Conservation (phyloP, 2,888 invertebrate genomes). For the Spodoptera picta region DNA sequence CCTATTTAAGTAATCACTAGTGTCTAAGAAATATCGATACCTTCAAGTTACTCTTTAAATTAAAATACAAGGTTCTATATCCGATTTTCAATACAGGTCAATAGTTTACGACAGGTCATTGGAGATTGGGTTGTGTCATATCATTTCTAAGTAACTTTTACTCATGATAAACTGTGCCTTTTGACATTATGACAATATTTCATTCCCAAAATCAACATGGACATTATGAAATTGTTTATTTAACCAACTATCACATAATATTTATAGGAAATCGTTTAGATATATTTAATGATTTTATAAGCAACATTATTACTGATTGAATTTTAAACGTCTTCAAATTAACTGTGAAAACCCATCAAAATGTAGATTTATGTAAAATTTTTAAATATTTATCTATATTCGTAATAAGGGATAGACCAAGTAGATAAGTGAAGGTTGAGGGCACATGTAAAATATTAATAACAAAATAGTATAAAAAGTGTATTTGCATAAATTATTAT, state of each 20-base stretch:
- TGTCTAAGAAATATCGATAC: no score
- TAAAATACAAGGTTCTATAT: no score
- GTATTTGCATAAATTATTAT: no score
- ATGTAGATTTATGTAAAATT: constrained; percentile 38
- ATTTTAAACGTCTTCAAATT: constrained; percentile 6
- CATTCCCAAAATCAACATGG: constrained; percentile 33
- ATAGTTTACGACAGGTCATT: no score
- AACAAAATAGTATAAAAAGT: no score
- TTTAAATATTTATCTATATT: constrained; percentile 41
- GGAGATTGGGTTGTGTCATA: no score
- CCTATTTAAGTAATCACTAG: no score
- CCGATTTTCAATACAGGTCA: no score
- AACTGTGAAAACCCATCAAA: constrained; percentile 43
- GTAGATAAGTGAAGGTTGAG: no score
- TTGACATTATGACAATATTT: constrained; percentile 17
- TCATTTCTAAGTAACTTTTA: no score
- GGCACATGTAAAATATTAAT: no score
- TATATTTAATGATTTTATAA: constrained; percentile 13
- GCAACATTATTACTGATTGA: constrained; percentile 21
- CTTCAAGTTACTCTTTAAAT: no score
- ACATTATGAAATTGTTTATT: constrained; percentile 39
- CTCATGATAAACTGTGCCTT: constrained; percentile 26
- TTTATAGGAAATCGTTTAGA: background rate
- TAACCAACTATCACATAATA: background rate
- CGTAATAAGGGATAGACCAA: constrained; percentile 8